A percentile compares a stretch with the other conserved stretches of the same genome.
phyloP scores from a whole-genome alignment of 1,140 invertebrate genomes.

The Cryptotermes secundus region DNA sequence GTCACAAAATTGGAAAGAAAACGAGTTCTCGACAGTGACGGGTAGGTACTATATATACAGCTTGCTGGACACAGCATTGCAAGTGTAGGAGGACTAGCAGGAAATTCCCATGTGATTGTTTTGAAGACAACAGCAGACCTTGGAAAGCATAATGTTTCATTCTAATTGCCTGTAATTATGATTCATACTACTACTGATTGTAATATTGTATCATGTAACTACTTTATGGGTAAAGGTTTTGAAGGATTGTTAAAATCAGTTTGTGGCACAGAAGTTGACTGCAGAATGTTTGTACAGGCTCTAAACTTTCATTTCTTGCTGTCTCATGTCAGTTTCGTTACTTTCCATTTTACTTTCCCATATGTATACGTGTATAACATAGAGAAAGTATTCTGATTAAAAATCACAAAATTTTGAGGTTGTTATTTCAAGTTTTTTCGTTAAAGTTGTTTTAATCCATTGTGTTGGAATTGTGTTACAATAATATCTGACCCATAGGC shows the following conservation, averaged over 20 bases:
- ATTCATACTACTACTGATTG: neutral
- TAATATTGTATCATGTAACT: neutral
- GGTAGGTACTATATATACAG: conserved; percentile 41
- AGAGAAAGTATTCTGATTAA: no score
- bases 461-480: no score
- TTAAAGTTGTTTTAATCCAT: no score
- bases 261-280: neutral
- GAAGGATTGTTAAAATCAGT: neutral
- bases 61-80: neutral
- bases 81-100: neutral
- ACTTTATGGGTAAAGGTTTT: neutral
- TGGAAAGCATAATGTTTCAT: neutral
- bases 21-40: conserved; percentile 55
- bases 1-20: conserved; percentile 87
- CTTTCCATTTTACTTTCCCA: no score
- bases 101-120: neutral
- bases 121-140: neutral
- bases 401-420: no score
- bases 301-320: neutral
- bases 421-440: no score
- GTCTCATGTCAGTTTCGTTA: neutral
- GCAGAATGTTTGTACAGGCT: neutral
- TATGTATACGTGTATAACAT: no score
- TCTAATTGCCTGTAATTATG: neutral
- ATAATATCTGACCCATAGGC: no score